phyloP scores from a whole-genome alignment of 2,113 vertebrate genomes.

The Psilopsiagon aymara region DNA sequence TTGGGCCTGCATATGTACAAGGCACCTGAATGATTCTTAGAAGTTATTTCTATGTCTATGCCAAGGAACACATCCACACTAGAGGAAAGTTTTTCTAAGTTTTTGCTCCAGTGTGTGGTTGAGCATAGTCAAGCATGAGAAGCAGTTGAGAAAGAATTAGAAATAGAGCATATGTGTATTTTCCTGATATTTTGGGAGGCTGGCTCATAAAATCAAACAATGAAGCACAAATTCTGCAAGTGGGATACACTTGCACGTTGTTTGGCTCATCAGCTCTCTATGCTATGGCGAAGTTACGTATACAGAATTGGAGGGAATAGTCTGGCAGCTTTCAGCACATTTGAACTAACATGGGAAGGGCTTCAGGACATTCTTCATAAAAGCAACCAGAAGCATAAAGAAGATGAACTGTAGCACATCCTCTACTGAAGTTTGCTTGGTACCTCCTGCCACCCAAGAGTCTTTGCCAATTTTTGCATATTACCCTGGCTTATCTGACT shows the following conservation, averaged over 20 bases:
- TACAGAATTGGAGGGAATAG: background rate
- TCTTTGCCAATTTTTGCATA: background rate
- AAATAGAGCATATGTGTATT: background rate
- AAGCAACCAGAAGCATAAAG: background rate
- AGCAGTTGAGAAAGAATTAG: background rate
- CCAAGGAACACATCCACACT: background rate
- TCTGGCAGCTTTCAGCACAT: background rate
- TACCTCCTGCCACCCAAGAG: background rate
- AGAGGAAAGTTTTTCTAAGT: background rate
- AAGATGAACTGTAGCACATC: background rate
- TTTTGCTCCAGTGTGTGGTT: background rate
- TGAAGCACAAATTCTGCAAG: background rate
- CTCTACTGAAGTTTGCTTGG: background rate
- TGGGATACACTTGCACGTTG: background rate
- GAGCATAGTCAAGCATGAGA: background rate
- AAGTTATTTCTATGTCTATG: background rate
- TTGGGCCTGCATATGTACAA: background rate
- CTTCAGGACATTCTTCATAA: background rate
- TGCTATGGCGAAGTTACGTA: background rate
- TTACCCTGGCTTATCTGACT: background rate
- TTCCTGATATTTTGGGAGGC: background rate
- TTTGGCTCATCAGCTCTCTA: background rate
- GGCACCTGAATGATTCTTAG: background rate
- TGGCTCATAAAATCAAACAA: background rate
- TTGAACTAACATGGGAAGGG: background rate